Evolutionary conservation across 2,113 vertebrate species (phyloP), one percentile per base, ranked within the genome.

Genomic region (Scytalopus superciliaris): DNA sequence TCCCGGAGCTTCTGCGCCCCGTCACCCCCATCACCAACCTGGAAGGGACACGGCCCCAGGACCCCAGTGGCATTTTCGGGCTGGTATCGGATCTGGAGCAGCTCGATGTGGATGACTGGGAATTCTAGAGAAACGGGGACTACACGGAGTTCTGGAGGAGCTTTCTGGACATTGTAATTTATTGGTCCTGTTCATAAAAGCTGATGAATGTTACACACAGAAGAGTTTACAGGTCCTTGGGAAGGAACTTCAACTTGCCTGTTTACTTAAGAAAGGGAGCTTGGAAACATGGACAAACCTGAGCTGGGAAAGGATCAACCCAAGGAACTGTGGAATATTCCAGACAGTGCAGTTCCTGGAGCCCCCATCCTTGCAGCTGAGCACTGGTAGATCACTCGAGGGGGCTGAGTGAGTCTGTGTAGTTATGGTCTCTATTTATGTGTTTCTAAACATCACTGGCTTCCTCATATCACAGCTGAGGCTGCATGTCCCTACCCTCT

Each of bases 81-180:
- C 95, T 99, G 91, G 99, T 99, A 62, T 98, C 99, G 3, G 97
- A 98, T 78, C 97, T 99, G 93, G 98, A 99, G 95, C 98, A 99
- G 93, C 97, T 99, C 92, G 99, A 99, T 44, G 98, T 99, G 96
- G 99, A 99, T 25, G 99, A 99, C 97, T 99, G 99, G 99, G 99
- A 99, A 85, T 99, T 99, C 98, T 99, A 98, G 95, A 94, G 31
- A 42, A 63, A 64, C 2, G 27, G 55, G 25, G 81, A 84, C 64
- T 69, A 8, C 9, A 16, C 23, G 18, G 50, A 40, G 9, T 49
- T 76, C 53, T 63, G 44, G 59, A 85, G 66, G 68, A 81, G 75
- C 77, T 95, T 87, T 69, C 52, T 94, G 70, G 88, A 93, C 80
- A 11, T 45, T 59, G 75, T 96, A 95, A 97, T 91, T 97, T 95